Conservation (phyloP, 2,797 vertebrate species). For the Discoglossus pictus region DNA sequence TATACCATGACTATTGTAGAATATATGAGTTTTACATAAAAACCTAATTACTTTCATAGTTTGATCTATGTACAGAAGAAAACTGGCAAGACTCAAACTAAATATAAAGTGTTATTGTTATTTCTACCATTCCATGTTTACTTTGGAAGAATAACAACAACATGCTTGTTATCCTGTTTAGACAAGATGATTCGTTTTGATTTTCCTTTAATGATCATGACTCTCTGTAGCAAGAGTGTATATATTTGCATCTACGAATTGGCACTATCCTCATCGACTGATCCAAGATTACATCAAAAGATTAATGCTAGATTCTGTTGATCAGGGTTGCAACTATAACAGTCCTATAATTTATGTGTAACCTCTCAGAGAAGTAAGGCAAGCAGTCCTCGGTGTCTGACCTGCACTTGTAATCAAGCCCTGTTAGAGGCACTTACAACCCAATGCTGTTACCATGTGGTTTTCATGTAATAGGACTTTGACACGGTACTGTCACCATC, state of each 20-base stretch:
- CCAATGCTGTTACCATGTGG: slow-evolving; percentile 11
- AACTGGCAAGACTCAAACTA: slow-evolving; percentile 1
- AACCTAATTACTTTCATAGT: no score
- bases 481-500: slow-evolving; percentile 13
- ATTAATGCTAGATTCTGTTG: slow-evolving; percentile 28
- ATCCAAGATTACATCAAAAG: slow-evolving; percentile 8
- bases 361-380: not conserved
- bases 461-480: not conserved
- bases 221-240: not conserved
- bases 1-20: no score
- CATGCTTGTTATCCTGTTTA: slow-evolving; percentile 40
- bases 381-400: not conserved
- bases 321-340: slow-evolving; percentile 22
- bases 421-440: slow-evolving; percentile 15
- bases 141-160: slow-evolving; percentile 35
- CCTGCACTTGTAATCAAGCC: slow-evolving; percentile 3
- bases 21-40: no score
- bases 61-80: not conserved
- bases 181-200: slow-evolving; percentile 42
- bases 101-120: slow-evolving; percentile 22
- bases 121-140: slow-evolving; percentile 26
- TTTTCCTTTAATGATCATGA: slow-evolving; percentile 23
- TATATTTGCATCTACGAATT: slow-evolving; percentile 25
- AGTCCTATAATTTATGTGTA: not conserved
- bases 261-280: slow-evolving; percentile 11